Evolutionary conservation across 1,140 invertebrate genomes (phyloP).

Genomic region (Nebria ingens): DNA sequence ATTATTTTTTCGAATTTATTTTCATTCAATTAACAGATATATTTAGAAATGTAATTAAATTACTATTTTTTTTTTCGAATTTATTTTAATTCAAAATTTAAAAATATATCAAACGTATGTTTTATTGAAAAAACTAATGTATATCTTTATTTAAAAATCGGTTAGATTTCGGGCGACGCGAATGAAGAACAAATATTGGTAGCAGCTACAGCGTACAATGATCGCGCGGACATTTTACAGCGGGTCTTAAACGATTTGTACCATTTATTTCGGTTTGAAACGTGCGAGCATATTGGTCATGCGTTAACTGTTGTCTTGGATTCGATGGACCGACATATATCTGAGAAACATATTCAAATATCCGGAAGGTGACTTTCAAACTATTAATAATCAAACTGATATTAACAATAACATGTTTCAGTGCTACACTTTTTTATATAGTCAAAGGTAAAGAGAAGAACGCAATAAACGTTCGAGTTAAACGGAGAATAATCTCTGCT

Average conservation of each 20-base stretch:
- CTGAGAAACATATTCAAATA: slow-evolving; percentile 83
- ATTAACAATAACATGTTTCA: slow-evolving; percentile 35
- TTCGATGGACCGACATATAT: slow-evolving; percentile 74
- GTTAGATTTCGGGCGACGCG: slow-evolving; percentile 78
- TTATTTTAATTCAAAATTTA: too few relatives aligned
- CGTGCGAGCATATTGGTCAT: slow-evolving; percentile 54
- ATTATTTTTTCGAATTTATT: too few relatives aligned
- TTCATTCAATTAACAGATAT: too few relatives aligned
- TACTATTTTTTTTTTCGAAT: too few relatives aligned
- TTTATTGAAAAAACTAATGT: slow-evolving; percentile 3
- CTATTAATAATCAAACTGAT: neutral
- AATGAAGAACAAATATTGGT: slow-evolving; percentile 83
- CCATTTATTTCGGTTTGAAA: slow-evolving; percentile 77
- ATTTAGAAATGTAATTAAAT: too few relatives aligned
- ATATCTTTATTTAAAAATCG: slow-evolving; percentile 14
- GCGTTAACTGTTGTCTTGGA: slow-evolving; percentile 69
- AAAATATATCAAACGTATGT: too few relatives aligned
- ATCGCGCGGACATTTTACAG: slow-evolving; percentile 66
- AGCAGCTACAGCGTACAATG: slow-evolving; percentile 67
- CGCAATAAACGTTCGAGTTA: slow-evolving; percentile 53
- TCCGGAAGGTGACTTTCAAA: slow-evolving; percentile 61
- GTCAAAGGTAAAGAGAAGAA: slow-evolving; percentile 73
- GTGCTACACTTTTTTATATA: slow-evolving; percentile 90
- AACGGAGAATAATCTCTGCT: slow-evolving; percentile 67
- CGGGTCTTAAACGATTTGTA: slow-evolving; percentile 87